phyloP scores from a whole-genome alignment of 2,797 vertebrate genomes.

The Enteromius radiatus region DNA sequence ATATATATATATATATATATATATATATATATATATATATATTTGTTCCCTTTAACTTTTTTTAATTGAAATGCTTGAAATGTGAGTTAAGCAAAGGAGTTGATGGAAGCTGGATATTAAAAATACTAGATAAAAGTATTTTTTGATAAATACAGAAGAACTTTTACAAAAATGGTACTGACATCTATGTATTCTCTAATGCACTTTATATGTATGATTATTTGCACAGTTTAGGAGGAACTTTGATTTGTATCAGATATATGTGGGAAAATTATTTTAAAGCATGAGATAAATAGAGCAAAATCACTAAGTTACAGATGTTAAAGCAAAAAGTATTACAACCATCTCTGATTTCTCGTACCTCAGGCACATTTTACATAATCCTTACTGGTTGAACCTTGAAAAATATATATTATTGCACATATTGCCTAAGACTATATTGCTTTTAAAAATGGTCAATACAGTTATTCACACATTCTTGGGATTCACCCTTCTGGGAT shows the following conservation, averaged over 20 bases:
- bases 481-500: background rate
- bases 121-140: background rate
- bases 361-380: background rate
- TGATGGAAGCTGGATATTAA: background rate
- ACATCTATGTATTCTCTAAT: background rate
- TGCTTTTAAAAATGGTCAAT: background rate
- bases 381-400: background rate
- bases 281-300: background rate
- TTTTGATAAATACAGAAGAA: background rate
- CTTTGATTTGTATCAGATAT: background rate
- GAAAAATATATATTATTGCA: constrained; percentile 1
- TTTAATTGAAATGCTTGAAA: too few species aligned
- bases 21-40: too few species aligned
- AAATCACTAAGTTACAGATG: background rate
- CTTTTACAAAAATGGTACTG: background rate
- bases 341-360: background rate
- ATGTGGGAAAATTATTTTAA: background rate
- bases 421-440: background rate
- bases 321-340: background rate
- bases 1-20: too few species aligned
- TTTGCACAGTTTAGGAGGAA: background rate
- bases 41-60: too few species aligned
- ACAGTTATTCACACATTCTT: background rate
- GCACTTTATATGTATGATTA: background rate
- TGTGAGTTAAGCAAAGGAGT: too few species aligned